phyloP scores from a whole-genome alignment of 2,888 invertebrate genomes.

The Epistrophe grossulariae region DNA sequence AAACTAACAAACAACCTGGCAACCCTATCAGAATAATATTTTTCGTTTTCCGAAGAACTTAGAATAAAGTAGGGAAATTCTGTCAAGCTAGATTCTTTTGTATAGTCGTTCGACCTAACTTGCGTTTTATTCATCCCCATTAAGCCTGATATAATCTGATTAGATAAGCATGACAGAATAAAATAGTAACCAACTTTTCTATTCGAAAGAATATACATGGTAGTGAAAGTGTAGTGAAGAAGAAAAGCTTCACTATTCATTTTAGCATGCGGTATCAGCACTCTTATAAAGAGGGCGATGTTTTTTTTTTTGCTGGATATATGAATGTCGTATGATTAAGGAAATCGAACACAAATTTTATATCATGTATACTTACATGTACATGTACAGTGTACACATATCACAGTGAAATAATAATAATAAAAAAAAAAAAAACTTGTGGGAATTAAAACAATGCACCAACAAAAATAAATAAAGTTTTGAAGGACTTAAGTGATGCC shows the following conservation, averaged over 20 bases:
- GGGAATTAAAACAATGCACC: too few relatives aligned
- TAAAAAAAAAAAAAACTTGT: too few relatives aligned
- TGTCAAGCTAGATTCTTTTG: slow-evolving; percentile 19
- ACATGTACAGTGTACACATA: too few relatives aligned
- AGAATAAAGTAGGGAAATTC: slow-evolving; percentile 29
- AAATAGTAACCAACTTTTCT: slow-evolving; percentile 13
- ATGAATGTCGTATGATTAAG: neutral
- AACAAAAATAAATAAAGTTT: too few relatives aligned
- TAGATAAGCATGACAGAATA: slow-evolving; percentile 61
- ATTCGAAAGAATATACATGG: neutral
- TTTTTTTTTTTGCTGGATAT: slow-evolving; percentile 27
- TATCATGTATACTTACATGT: too few relatives aligned
- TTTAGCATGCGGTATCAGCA: slow-evolving; percentile 32
- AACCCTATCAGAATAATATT: neutral
- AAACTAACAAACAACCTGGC: neutral
- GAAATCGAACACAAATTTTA: neutral
- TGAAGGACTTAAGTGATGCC: too few relatives aligned
- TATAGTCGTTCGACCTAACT: slow-evolving; percentile 28
- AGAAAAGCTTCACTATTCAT: slow-evolving; percentile 31
- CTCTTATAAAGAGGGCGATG: slow-evolving; percentile 11
- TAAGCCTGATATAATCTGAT: slow-evolving; percentile 68
- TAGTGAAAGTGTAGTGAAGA: slow-evolving; percentile 34
- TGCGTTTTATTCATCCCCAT: slow-evolving; percentile 62
- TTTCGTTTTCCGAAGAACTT: neutral
- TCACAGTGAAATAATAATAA: too few relatives aligned